Base-by-base conservation (phyloP, 1,140 invertebrate species). In the Palaemon carinicauda region DNA sequence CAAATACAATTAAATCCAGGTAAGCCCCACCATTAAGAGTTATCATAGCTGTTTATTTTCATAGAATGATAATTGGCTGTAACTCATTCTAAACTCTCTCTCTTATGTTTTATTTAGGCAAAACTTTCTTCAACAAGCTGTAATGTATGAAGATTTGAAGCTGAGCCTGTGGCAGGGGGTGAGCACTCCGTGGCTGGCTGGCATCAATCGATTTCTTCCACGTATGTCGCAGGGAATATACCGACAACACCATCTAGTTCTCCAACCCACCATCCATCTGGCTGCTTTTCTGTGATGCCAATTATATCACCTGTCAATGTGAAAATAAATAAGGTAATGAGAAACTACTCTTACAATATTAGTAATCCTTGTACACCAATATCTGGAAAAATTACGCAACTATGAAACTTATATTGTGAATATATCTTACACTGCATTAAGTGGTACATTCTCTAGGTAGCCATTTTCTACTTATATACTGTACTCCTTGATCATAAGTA, bases 261-360 rank as follows among this genome's bases (percentile, higher is more conserved):
- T 14, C 97, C 97, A 77, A 97, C 94, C 97, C 97, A 98, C 97
- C 97, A 98, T 9, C 96, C 97, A 90, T 97, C 96, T n/a, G 95
- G 94, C 91, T 97, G 96, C 90, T 98, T 97, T 90, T 96, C 95
- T 91, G 96, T 96, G 33, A 98, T 95, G 85, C 95, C 95, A 89
- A 98, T 96, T 15, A 97, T 92, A 91, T 98, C 96, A 89, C 97
- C 95, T 95, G 92, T n/a, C 91, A 91, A 89, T 74, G 80, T 71
- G 89, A 89, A 71, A 89, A 73, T 73, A 78, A 41, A 41, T 41
- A 41, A 41, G 41, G 5, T 41, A 41, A 5, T 41, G 41, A 9
- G 0, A 41, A 9, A 41, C 12, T 5, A 41, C 41, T 9, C 41
- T 41, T 41, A n/a, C n/a, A n/a, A n/a, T n/a, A n/a, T n/a, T n/a